Base-by-base conservation (phyloP, 2,888 invertebrate genomes). In the Capitulum mitella region DNA sequence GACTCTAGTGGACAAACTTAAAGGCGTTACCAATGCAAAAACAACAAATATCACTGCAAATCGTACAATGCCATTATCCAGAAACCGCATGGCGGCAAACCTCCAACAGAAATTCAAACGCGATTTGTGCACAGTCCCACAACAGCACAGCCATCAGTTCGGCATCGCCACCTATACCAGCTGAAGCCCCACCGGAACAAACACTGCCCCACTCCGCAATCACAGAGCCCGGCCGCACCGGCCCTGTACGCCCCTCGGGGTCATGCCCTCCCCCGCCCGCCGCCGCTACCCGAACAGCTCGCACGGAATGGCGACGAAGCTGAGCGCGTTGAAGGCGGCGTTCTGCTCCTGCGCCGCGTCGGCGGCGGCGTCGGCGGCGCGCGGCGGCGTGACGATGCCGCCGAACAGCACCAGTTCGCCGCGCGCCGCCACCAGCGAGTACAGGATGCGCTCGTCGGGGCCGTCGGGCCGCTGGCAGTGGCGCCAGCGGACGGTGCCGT, bases 341-440 rank as follows among this genome's bases (percentile, higher is more conserved):
- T 70, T 70, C 37, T 37, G 64, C 6, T 70, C 70, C 19, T n/a
- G 58, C 6, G 26, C 58, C 10, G 58, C n/a, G 58, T 58, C 58
- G 10, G 64, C 32, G 40, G 29, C 70, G 22, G 26, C 8, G 10
- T 40, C 70, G 26, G 29, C 26, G 26, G 37, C 22, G 70, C 40
- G 37, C 22, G 70, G 70, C 70, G 70, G 70, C 8, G 70, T 37
- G 10, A 70, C 70, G 40, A 70, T 70, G 8, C 97, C 98, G n/a
- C 97, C 97, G 87, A 98, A 97, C 89, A 98, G 92, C 78, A 98
- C 92, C 46, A 98, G 86, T 87, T 98, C 97, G 22, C 94, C 94
- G 84, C 94, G 92, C 26, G 96, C 97, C 82, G 92, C 90, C 10
- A 95, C 92, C 83, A 97, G 89, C 51, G 95, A 92, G 85, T 97